Evolutionary conservation across 2,113 vertebrate genomes (phyloP).

Genomic region (Trematomus loennbergii): DNA sequence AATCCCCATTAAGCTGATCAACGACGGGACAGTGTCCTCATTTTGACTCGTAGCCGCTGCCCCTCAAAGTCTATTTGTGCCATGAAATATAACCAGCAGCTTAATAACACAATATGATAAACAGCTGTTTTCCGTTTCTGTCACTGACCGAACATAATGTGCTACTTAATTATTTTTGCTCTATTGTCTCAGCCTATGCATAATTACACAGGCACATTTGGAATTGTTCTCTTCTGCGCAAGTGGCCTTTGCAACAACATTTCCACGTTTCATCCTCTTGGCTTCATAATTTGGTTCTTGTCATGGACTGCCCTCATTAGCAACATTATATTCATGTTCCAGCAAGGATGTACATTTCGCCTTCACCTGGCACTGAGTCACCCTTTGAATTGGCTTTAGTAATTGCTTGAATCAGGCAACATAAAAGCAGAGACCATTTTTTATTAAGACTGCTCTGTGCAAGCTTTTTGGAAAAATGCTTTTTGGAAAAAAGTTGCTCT

Average conservation of each 20-base stretch:
- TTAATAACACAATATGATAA: constrained; percentile 35
- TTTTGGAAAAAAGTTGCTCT: constrained; percentile 3
- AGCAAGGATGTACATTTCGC: constrained; percentile 71
- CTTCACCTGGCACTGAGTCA: constrained; percentile 63
- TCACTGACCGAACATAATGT: constrained; percentile 19
- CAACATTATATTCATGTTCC: constrained; percentile 61
- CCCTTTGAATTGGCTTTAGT: constrained; percentile 55
- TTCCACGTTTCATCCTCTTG: constrained; percentile 50
- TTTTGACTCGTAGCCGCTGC: constrained; percentile 52
- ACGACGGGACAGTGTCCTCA: constrained; percentile 59
- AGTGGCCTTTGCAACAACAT: constrained; percentile 46
- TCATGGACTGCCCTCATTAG: constrained; percentile 73
- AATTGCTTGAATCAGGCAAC: constrained; percentile 67
- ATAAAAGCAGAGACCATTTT: constrained; percentile 57
- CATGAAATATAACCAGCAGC: constrained; percentile 34
- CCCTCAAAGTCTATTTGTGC: constrained; percentile 43
- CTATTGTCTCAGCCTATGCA: constrained; percentile 43
- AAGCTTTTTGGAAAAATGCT: constrained; percentile 25
- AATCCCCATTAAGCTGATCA: constrained; percentile 79
- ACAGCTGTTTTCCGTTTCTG: constrained; percentile 21
- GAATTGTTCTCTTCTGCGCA: constrained; percentile 35
- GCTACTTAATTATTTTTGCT: constrained; percentile 34
- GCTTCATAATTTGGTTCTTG: constrained; percentile 67
- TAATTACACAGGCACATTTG: constrained; percentile 44
- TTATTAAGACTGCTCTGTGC: constrained; percentile 47